Evolutionary conservation across 2,797 vertebrate genomes (phyloP).

Genomic region (Columba guinea): DNA sequence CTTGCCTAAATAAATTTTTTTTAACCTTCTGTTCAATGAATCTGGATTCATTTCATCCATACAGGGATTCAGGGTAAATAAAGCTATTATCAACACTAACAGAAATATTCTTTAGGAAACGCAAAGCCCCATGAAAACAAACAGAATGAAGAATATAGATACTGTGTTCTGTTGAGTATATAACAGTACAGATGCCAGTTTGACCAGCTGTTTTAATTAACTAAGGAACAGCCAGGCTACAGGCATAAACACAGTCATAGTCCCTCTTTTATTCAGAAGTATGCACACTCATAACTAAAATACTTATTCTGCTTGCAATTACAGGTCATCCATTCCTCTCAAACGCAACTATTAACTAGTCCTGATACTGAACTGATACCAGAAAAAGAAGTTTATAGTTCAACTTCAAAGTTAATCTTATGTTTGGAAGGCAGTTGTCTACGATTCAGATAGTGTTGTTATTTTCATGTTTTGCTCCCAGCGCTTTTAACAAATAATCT

Average conservation of each 20-base stretch:
- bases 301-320: not conserved
- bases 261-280: not conserved
- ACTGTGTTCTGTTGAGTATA: not conserved
- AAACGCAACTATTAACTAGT: not conserved
- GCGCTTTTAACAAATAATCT: not conserved
- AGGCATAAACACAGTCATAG: not conserved
- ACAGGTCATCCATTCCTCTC: not conserved
- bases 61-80: not conserved
- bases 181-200: not conserved
- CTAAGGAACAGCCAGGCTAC: not conserved
- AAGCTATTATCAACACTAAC: not conserved
- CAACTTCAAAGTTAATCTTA: not conserved
- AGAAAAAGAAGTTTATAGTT: not conserved
- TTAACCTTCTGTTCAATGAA: constrained; percentile 30
- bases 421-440: not conserved
- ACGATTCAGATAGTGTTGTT: not conserved
- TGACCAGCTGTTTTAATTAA: not conserved
- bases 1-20: constrained; percentile 41
- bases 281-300: not conserved
- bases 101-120: not conserved
- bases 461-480: not conserved
- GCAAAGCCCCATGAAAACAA: not conserved
- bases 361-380: not conserved
- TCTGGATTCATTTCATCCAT: not conserved
- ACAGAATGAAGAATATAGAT: not conserved